Conservation (phyloP, 2,888 invertebrate genomes). For the Acleris holmiana region DNA sequence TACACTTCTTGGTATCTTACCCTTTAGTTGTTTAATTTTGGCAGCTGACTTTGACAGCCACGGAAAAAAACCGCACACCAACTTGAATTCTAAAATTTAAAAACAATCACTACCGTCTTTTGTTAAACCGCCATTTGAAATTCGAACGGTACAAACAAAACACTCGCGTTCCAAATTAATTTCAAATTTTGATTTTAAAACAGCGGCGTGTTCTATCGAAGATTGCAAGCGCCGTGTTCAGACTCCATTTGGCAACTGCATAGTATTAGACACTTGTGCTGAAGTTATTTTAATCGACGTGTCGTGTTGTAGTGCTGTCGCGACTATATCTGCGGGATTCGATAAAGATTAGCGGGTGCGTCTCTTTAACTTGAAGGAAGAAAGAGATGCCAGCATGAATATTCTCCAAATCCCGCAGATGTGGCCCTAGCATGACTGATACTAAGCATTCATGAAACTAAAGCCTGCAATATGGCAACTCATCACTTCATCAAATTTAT, state of each 20-base stretch:
- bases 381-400: no score
- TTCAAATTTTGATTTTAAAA: conserved; percentile 8
- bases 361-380: no score
- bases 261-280: conserved; percentile 2
- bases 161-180: conserved; percentile 2
- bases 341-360: neutral
- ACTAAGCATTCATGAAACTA: no score
- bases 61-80: neutral
- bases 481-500: no score
- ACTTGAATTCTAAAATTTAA: neutral
- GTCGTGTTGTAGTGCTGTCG: neutral
- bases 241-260: conserved; percentile 35
- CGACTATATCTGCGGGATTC: neutral
- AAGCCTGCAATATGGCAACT: no score
- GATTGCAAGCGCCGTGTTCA: conserved; percentile 18
- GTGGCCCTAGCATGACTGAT: no score
- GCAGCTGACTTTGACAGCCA: conserved; percentile 11
- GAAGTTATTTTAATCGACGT: conserved; percentile 30
- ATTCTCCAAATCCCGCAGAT: no score
- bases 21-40: conserved; percentile 39
- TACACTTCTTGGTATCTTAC: conserved; percentile 12
- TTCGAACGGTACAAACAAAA: neutral
- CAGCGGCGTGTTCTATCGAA: neutral
- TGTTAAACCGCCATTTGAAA: neutral
- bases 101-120: neutral